Evolutionary conservation across 2,888 invertebrate genomes (phyloP).

Genomic region (Gari tellinella): DNA sequence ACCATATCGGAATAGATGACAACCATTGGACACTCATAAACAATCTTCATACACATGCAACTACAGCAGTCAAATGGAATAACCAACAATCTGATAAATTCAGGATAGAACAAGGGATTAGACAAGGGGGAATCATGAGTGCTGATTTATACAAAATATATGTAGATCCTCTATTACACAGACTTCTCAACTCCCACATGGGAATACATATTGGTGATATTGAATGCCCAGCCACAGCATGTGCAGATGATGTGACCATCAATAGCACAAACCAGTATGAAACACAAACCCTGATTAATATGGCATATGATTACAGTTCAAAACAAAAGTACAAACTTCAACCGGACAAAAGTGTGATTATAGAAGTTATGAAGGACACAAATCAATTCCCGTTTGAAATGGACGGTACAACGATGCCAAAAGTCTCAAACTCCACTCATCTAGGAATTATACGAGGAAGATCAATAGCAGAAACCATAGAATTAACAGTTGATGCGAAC

Average conservation of each 20-base stretch:
- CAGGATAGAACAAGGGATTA: no score
- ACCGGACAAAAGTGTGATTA: neutral
- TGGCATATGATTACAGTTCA: slow-evolving; percentile 1
- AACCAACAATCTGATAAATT: no score
- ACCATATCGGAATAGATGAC: slow-evolving; percentile 1
- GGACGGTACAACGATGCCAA: neutral
- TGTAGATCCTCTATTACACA: no score
- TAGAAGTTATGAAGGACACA: neutral
- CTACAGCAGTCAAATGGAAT: no score
- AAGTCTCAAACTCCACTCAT: slow-evolving; percentile 5
- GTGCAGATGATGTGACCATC: no score
- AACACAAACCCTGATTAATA: neutral
- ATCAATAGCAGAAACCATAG: neutral
- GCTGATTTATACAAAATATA: no score
- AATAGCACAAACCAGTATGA: no score
- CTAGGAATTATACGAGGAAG: slow-evolving; percentile 4
- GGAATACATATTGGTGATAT: no score
- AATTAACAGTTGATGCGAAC: slow-evolving; percentile 4
- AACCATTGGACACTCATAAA: slow-evolving; percentile 1
- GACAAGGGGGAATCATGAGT: no score
- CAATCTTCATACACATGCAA: no score
- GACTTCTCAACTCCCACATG: no score
- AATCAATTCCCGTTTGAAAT: neutral
- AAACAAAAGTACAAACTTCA: slow-evolving; percentile 4
- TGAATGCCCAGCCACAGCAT: no score